These are phyloP conservation scores for Drosophila pallidifrons DNA, from an alignment of 1,140 invertebrate species.

Conservation along the genomic window DNA sequence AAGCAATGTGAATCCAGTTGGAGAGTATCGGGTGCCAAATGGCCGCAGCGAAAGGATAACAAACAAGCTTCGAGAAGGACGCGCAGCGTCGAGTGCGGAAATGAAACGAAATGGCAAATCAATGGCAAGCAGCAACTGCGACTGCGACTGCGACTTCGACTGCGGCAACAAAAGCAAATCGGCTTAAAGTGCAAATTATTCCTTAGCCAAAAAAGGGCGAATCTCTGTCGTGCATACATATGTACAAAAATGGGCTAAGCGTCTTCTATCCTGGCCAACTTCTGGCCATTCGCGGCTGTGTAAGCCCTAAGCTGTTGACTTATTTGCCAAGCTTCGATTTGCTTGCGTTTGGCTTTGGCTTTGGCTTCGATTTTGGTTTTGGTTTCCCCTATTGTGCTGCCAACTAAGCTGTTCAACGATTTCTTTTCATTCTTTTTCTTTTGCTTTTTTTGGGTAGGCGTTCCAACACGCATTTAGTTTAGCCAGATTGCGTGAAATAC, in stretches of 20 bases:
- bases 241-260: constrained; percentile 47
- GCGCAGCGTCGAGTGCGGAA: neutral
- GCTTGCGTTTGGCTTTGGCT: constrained; percentile 7
- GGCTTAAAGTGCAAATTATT: constrained; percentile 85
- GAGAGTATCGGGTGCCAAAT: constrained; percentile 68
- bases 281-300: constrained; percentile 67
- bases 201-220: constrained; percentile 49
- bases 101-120: constrained; percentile 81
- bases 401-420: constrained; percentile 46
- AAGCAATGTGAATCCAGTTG: constrained; percentile 41
- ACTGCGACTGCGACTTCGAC: neutral
- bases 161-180: constrained; percentile 63
- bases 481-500: constrained; percentile 51
- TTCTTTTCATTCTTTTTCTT: constrained; percentile 12
- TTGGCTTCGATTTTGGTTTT: neutral
- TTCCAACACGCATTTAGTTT: constrained; percentile 37
- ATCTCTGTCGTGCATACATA: constrained; percentile 34
- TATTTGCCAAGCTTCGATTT: constrained; percentile 74
- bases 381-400: constrained; percentile 24
- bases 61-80: constrained; percentile 46
- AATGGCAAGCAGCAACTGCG: constrained; percentile 51
- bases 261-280: constrained; percentile 20
- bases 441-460: neutral
- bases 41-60: constrained; percentile 68
- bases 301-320: constrained; percentile 75